phyloP scores from a whole-genome alignment of 2,888 invertebrate genomes.

The Coenonympha glycerion region DNA sequence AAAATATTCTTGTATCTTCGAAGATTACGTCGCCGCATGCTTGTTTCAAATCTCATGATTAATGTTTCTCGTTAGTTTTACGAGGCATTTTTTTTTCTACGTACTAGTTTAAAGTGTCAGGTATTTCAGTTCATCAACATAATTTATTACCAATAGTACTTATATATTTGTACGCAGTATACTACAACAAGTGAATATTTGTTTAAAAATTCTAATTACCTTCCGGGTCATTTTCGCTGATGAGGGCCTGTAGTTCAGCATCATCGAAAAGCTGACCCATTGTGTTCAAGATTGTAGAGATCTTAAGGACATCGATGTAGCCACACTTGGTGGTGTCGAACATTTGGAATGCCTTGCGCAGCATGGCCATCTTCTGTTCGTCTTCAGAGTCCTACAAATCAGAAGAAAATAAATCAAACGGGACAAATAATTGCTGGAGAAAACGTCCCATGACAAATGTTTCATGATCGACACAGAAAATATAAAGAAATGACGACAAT shows the following conservation, averaged over 20 bases:
- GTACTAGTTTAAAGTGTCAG: conserved; percentile 2
- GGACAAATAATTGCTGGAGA: not conserved
- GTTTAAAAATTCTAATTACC: conserved; percentile 49
- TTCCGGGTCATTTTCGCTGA: conserved; percentile 94
- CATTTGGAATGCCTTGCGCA: conserved; percentile 97
- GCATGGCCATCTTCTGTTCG: conserved; percentile 89
- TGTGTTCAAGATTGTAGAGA: conserved; percentile 93
- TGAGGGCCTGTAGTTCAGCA: conserved; percentile 89
- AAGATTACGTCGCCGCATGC: conserved; percentile 44
- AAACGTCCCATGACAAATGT: too few relatives aligned
- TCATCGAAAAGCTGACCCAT: conserved; percentile 97
- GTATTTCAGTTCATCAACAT: conserved; percentile 5
- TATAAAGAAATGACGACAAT: too few relatives aligned
- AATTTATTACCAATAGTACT: too few relatives aligned
- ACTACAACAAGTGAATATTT: too few relatives aligned
- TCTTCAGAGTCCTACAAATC: conserved; percentile 76
- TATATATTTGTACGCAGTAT: too few relatives aligned
- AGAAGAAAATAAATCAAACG: not conserved
- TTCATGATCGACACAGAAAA: too few relatives aligned
- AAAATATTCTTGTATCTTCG: conserved; percentile 62
- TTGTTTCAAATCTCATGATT: conserved; percentile 29
- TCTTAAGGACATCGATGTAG: conserved; percentile 92
- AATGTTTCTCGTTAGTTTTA: conserved; percentile 28
- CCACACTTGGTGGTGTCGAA: conserved; percentile 95
- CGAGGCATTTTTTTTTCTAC: conserved; percentile 19